A percentile compares a stretch with the other conserved stretches of the same genome.
Conservation (phyloP, 2,888 invertebrate species). For the Rhingia campestris region DNA sequence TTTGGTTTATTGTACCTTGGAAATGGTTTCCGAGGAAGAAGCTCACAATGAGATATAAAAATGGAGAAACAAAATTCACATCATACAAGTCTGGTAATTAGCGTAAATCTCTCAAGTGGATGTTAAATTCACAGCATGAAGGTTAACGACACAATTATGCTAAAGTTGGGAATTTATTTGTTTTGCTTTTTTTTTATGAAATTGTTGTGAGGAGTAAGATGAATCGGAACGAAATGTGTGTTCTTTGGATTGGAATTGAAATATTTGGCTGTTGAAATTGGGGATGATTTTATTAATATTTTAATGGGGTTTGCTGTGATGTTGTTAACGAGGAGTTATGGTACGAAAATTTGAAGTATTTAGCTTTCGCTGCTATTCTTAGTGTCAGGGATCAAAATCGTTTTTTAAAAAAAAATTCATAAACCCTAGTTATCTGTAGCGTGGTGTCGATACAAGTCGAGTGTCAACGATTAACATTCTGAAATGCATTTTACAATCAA, state of each 20-base stretch:
- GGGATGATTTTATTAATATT: no score
- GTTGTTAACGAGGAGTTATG: no score
- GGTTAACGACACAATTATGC: conserved; percentile 61
- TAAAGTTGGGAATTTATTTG: conserved; percentile 10
- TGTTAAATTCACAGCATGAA: conserved; percentile 66
- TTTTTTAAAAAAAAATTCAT: no score
- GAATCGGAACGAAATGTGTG: neutral
- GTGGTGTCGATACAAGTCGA: no score
- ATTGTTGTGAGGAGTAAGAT: conserved; percentile 1
- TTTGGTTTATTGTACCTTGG: conserved; percentile 23
- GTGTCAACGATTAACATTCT: no score
- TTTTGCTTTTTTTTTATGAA: conserved; percentile 14
- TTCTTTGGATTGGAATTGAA: neutral
- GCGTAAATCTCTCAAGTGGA: conserved; percentile 57
- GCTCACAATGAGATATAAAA: conserved; percentile 6
- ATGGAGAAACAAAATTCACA: conserved; percentile 14
- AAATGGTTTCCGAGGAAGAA: conserved; percentile 17
- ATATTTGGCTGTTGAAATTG: no score
- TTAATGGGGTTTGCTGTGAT: no score
- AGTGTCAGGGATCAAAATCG: no score
- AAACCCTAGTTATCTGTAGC: no score
- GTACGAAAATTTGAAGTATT: no score
- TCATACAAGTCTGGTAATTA: conserved; percentile 63
- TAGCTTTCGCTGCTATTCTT: no score
- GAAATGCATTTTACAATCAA: no score